A percentile compares a stretch with the other conserved stretches of the same genome.
phyloP scores from a whole-genome alignment of 1,140 invertebrate species.

The Drosophila quadrilineata region DNA sequence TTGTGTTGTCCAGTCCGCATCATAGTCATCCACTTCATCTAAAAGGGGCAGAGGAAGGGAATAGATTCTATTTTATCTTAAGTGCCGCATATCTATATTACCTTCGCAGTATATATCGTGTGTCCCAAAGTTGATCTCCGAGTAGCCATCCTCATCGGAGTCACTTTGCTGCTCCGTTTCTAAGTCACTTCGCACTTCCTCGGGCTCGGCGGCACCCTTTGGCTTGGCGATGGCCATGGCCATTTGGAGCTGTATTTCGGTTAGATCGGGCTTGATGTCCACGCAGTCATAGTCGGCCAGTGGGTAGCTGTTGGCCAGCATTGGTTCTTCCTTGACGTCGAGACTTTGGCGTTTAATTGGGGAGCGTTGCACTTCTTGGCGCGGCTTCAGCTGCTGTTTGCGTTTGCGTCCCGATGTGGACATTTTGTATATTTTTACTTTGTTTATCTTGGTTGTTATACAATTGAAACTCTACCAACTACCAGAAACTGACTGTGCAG shows the following conservation, averaged over 20 bases:
- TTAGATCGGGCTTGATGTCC: constrained; percentile 60
- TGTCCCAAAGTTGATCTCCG: constrained; percentile 45
- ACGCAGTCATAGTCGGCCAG: constrained; percentile 57
- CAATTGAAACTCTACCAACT: constrained; percentile 2
- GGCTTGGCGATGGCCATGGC: constrained; percentile 1
- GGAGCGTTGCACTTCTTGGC: constrained; percentile 55
- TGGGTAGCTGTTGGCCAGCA: constrained; percentile 35
- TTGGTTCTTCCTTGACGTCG: constrained; percentile 36
- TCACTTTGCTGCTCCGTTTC: constrained; percentile 63
- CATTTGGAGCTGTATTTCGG: constrained; percentile 54
- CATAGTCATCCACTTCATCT: constrained; percentile 56
- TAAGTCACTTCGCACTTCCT: constrained; percentile 17
- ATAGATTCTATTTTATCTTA: neutral
- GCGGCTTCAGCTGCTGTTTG: constrained; percentile 61
- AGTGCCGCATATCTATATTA: constrained; percentile 9
- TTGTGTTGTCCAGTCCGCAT: constrained; percentile 51
- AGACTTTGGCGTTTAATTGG: constrained; percentile 52
- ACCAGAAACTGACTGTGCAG: constrained; percentile 22
- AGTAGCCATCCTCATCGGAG: constrained; percentile 67
- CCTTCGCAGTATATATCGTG: constrained; percentile 54
- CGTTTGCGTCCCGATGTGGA: constrained; percentile 58
- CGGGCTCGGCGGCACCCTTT: neutral
- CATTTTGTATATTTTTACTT: constrained; percentile 32
- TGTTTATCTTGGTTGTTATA: neutral
- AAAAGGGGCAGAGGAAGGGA: neutral